Evolutionary conservation across 1,140 invertebrate species (phyloP), one percentile per base, ranked within the genome.

Genomic region (Drosophila hydei): DNA sequence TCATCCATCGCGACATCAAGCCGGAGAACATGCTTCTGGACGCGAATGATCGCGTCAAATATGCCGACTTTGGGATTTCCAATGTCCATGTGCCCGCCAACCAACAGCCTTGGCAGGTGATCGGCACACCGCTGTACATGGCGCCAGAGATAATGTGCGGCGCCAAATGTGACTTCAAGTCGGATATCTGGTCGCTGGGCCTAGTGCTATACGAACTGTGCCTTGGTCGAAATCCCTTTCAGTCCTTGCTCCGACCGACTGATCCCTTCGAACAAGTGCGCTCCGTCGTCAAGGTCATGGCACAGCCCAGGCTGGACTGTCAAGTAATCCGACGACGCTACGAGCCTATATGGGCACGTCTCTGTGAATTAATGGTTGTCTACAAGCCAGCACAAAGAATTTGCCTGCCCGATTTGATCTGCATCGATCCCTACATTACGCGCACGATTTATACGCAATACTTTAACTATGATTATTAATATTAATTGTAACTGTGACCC

Each of bases 141-240:
- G 95, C 96, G 7, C 96, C 96, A 12, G 96, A 97, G 92, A 92
- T 97, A 21, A 94, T 96, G 77, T 92, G 94, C 77, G 94, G 94
- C 19, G 93, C 94, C 76, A 92, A 93, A 54, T 96, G 95, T 79
- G 94, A 94, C 85, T 93, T 93, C 12, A 95, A 95, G 91, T 94
- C 94, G 50, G 96, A 97, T 81, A 94, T 97, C 67, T 97, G 96
- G 96, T 95, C 96, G 3, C 92, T 96, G 68, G 96, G 96, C 1
- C 95, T 96, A 89, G 93, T 97, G 52, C 77, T 97, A 5, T 97
- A 96, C 91, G 96, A 97, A 62, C 52, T 93, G 16, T 93, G 93
- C 62, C 71, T 91, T 9, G 95, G 95, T 16, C 93, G 93, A 68
- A 93, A 94, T 4, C 97, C 97, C 1, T 97, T 98, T 12, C n/a